Base-by-base conservation (phyloP, 2,888 invertebrate species). In the Xylophagus ater region DNA sequence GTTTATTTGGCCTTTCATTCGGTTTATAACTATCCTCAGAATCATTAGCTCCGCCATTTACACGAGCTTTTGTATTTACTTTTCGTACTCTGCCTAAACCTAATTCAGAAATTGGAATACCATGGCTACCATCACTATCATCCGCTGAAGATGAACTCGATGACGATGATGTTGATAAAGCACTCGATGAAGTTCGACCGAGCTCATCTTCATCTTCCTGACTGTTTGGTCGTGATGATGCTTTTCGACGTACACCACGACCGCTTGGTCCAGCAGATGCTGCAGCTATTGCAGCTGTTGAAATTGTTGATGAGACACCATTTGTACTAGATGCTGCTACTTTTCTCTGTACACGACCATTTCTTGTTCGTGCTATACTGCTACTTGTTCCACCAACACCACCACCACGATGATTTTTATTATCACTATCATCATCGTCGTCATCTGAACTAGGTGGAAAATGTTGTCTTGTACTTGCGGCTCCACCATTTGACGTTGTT, bases 11-110 rank as follows among this genome's bases (percentile, higher is more conserved):
- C 4, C 52, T 53, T 40, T 50, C 58, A 33, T 62, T 65, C 7
- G 72, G 72, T 39, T 69, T 70, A 47, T 72, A 73, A 49, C 67
- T 67, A 12, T 73, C 73, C 45, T 71, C 73, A 0, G 73, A 73
- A 50, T 72, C 71, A 41, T 65, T 62, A 21, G 62, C 64, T 23
- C 46, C 47, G 13, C 44, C 49, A 23, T 26, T 26, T 8, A 51
- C 56, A 37, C 60, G 62, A 25, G 24, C 39, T 30, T 35, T 34
- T 8, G 26, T 34, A 12, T 10, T 13, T 24, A 43, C 42, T 10
- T 42, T 42, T 14, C 45, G 48, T 28, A 48, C 48, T 23, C 44
- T 46, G 40, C 25, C 40, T n/a, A 43, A 40, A 3, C 49, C 48
- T 12, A 50, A 35, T 15, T 42, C 45, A 1, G 46, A 37, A 8